Evolutionary conservation across 2,888 invertebrate species (phyloP).

Genomic region (Coelinius sp.): DNA sequence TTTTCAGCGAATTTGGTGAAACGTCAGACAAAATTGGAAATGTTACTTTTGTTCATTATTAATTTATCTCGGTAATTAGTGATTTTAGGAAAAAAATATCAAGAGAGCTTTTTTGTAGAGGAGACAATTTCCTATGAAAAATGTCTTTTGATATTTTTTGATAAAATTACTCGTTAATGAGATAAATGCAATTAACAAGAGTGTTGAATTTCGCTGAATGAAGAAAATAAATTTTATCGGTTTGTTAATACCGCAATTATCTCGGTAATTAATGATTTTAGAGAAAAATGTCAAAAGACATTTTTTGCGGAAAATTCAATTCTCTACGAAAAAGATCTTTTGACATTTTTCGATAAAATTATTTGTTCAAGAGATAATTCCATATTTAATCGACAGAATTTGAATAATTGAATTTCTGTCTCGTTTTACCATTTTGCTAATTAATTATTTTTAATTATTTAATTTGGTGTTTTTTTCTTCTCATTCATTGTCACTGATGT

Average conservation of each 20-base stretch:
- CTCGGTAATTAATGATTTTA: neutral
- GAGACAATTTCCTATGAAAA: too few relatives aligned
- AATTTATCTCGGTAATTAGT: too few relatives aligned
- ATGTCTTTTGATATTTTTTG: neutral
- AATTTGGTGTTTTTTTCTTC: constrained; percentile 32
- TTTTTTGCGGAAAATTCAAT: neutral
- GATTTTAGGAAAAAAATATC: too few relatives aligned
- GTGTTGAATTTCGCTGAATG: neutral
- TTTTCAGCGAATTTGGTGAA: neutral
- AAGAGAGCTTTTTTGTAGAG: too few relatives aligned
- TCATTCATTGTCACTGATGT: constrained; percentile 74
- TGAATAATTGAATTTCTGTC: neutral
- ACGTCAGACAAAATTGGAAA: neutral
- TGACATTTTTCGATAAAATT: neutral
- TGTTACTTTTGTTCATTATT: too few relatives aligned
- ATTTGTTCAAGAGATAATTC: neutral
- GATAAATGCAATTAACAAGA: neutral
- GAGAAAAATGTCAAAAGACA: neutral
- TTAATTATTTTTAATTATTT: constrained; percentile 17
- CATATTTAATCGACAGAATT: neutral
- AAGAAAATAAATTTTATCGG: neutral
- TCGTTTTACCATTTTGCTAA: neutral
- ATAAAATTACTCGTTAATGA: too few relatives aligned
- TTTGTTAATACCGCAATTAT: neutral
- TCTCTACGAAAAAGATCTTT: neutral